These are phyloP conservation scores for Proterorhinus semilunaris DNA, from an alignment of 2,113 vertebrate species.

Conservation along the genomic window DNA sequence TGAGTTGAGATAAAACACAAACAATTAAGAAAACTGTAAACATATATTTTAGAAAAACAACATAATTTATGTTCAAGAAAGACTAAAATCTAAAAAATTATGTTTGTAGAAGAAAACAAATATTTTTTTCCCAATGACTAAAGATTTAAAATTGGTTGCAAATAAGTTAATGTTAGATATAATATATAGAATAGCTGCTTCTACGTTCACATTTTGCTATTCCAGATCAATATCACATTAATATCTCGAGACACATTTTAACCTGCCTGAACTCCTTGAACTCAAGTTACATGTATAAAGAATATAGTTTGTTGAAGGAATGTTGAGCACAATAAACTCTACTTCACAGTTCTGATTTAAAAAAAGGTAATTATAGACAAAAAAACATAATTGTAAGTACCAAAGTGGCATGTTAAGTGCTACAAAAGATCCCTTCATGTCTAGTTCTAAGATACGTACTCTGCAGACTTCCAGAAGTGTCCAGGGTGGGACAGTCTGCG, in stretches of 20 bases:
- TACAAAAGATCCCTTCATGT: background rate
- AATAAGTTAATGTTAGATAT: background rate
- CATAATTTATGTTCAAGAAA: background rate
- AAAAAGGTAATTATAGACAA: background rate
- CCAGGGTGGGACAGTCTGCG: constrained; percentile 95
- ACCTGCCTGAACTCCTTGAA: background rate
- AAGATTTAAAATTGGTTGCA: too few species aligned
- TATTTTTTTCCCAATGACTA: background rate
- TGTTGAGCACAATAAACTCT: background rate
- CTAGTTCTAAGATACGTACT: constrained; percentile 83
- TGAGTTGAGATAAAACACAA: too few species aligned
- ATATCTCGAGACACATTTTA: background rate
- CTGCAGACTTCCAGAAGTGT: constrained; percentile 99
- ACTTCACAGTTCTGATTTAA: background rate
- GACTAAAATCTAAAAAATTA: background rate
- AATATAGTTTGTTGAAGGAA: background rate
- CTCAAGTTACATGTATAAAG: background rate
- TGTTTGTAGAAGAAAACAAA: background rate
- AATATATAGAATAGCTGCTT: background rate
- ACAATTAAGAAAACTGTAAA: background rate
- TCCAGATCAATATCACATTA: constrained; percentile 29
- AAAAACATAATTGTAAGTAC: constrained; percentile 14
- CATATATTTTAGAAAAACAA: background rate
- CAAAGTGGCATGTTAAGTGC: constrained; percentile 1
- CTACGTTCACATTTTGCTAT: constrained; percentile 10